phyloP scores from a whole-genome alignment of 2,888 invertebrate genomes.

The Automeris io region DNA sequence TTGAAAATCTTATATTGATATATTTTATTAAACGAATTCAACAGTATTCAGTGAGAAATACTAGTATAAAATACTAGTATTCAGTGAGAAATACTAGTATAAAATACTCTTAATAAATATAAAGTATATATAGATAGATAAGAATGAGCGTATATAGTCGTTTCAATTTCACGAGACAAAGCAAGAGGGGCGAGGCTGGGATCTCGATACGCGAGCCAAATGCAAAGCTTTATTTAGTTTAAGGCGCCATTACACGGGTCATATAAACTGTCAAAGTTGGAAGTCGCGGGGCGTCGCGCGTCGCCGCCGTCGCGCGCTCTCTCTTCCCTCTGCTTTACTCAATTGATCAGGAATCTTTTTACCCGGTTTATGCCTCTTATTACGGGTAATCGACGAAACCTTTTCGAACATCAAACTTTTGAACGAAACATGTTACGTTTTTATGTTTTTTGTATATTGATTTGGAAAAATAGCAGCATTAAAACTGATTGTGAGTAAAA shows the following conservation, averaged over 20 bases:
- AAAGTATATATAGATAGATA: background rate
- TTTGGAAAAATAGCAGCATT: no score
- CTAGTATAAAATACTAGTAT: no score
- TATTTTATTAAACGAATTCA: no score
- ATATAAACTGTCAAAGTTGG: conserved; percentile 74
- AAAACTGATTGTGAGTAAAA: no score
- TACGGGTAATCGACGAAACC: conserved; percentile 17
- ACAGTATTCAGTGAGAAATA: no score
- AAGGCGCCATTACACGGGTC: conserved; percentile 75
- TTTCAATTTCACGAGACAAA: conserved; percentile 38
- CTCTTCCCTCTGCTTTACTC: conserved; percentile 32
- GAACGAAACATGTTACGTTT: conserved; percentile 13
- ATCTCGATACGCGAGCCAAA: conserved; percentile 55
- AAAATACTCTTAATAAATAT: no score
- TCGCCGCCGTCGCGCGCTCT: conserved; percentile 32
- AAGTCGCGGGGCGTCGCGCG: conserved; percentile 41
- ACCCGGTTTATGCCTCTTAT: conserved; percentile 37
- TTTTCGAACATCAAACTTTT: conserved; percentile 14
- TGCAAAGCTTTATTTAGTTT: conserved; percentile 73
- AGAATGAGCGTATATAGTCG: conserved; percentile 1
- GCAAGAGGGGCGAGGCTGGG: conserved; percentile 44
- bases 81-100: no score
- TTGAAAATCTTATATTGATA: no score
- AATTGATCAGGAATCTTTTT: conserved; percentile 44
- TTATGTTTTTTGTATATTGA: conserved; percentile 8